These are phyloP conservation scores for Heliconius charithonia DNA, from an alignment of 2,888 invertebrate species.

Conservation along the genomic window DNA sequence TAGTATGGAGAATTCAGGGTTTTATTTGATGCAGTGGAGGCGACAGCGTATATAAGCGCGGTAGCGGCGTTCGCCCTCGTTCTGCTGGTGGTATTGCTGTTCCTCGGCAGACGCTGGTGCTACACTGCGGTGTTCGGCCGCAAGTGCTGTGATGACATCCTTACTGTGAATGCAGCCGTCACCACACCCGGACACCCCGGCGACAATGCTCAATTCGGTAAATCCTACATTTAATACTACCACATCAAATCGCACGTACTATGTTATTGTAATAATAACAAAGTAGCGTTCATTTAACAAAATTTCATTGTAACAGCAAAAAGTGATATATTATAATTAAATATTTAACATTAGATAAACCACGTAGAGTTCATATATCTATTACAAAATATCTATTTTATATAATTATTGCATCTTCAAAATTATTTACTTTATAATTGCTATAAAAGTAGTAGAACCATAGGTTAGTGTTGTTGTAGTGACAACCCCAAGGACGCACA, in stretches of 20 bases:
- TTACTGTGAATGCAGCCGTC: conserved; percentile 73
- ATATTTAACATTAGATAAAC: conserved; percentile 1
- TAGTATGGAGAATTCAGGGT: conserved; percentile 43
- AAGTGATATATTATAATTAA: not conserved
- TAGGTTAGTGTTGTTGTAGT: conserved; percentile 33
- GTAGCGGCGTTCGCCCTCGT: conserved; percentile 92
- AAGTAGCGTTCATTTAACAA: not conserved
- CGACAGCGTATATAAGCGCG: conserved; percentile 94
- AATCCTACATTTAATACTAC: conserved; percentile 46
- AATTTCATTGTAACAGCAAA: not conserved
- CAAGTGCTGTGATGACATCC: conserved; percentile 75
- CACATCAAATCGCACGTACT: not conserved
- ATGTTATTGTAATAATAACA: not conserved
- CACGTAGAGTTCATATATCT: conserved; percentile 14
- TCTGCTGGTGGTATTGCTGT: conserved; percentile 92
- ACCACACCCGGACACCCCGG: conserved; percentile 65
- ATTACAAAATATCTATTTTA: conserved; percentile 9
- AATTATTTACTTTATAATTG: conserved; percentile 19
- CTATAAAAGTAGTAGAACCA: conserved; percentile 37
- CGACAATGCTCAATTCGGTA: conserved; percentile 78
- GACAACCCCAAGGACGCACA: conserved; percentile 38
- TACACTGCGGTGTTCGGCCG: conserved; percentile 69
- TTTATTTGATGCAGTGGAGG: conserved; percentile 86
- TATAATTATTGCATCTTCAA: conserved; percentile 34
- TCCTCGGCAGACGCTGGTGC: conserved; percentile 90